phyloP scores from a whole-genome alignment of 1,140 invertebrate species.

The Stegodyphus dumicola region DNA sequence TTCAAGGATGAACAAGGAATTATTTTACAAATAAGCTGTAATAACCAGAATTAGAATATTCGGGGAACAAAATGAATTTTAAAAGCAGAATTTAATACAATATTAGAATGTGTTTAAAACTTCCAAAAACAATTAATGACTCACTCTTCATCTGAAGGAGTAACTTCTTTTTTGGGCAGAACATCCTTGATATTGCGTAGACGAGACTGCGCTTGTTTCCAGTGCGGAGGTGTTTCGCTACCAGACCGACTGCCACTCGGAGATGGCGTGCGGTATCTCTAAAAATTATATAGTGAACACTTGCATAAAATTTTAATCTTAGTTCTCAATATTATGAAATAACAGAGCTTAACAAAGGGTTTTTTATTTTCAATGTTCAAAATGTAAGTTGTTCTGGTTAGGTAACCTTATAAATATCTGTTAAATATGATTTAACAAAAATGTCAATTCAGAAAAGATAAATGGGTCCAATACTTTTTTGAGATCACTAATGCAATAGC shows the following conservation, averaged over 20 bases:
- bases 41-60: no score
- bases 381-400: not conserved
- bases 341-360: not conserved
- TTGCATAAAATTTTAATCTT: not conserved
- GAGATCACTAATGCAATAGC: no score
- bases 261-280: slow-evolving; percentile 87
- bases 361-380: not conserved
- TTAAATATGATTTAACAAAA: no score
- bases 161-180: not conserved
- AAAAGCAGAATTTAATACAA: not conserved
- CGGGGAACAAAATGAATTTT: no score
- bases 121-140: not conserved
- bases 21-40: no score
- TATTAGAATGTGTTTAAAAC: not conserved
- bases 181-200: slow-evolving; percentile 82
- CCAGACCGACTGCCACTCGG: slow-evolving; percentile 76
- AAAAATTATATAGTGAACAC: slow-evolving; percentile 52
- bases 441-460: no score
- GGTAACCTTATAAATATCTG: not conserved
- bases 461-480: no score
- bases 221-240: slow-evolving; percentile 88
- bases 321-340: not conserved
- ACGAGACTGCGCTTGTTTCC: slow-evolving; percentile 85
- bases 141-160: slow-evolving; percentile 7
- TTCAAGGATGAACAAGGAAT: no score